These are phyloP conservation scores for Dryomyza anilis DNA, from an alignment of 2,888 invertebrate genomes.

Conservation along the genomic window DNA sequence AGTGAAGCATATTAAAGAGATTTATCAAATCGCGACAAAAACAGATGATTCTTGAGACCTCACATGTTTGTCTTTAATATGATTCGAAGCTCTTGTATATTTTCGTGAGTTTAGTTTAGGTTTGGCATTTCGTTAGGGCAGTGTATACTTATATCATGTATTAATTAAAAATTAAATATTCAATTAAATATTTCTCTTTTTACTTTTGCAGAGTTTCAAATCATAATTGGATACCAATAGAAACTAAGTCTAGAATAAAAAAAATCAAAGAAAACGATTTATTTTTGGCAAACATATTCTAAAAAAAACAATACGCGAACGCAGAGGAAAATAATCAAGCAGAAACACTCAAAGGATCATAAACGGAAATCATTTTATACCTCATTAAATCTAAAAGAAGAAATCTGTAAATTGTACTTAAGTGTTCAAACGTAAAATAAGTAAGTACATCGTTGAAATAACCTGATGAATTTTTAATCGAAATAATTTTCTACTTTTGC, in stretches of 20 bases:
- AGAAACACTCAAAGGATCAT: conserved; percentile 46
- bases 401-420: conserved; percentile 60
- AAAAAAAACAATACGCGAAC: conserved; percentile 19
- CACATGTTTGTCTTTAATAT: no score
- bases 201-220: conserved; percentile 57
- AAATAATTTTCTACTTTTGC: conserved; percentile 1
- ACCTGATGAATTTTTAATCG: background rate
- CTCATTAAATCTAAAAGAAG: conserved; percentile 54
- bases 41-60: no score
- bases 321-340: conserved; percentile 20
- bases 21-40: no score
- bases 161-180: conserved; percentile 20
- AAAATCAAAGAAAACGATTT: no score
- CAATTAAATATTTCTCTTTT: conserved; percentile 13
- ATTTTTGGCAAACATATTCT: no score
- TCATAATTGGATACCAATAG: conserved; percentile 57
- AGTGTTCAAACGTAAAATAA: conserved; percentile 59
- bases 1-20: no score
- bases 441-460: no score
- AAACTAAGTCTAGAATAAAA: conserved; percentile 53
- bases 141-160: conserved; percentile 17
- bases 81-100: no score
- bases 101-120: background rate
- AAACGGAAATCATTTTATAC: conserved; percentile 60
- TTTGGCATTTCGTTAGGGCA: background rate